Conservation (phyloP, 2,113 vertebrate genomes). For the Steatornis caripensis region DNA sequence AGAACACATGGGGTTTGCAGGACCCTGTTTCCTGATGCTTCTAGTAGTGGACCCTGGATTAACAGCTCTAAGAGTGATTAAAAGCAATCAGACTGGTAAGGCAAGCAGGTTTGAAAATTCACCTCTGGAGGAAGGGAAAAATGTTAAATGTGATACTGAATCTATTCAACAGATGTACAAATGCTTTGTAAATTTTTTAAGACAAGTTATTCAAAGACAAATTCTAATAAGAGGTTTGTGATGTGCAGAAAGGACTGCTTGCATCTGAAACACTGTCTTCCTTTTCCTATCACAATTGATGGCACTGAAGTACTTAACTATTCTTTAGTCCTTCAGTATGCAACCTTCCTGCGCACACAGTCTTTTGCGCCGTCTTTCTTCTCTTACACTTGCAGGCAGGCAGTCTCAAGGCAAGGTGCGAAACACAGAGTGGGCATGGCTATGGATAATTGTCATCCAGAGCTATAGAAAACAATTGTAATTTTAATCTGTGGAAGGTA, state of each 20-base stretch:
- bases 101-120: not conserved
- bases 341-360: not conserved
- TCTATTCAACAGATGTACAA: not conserved
- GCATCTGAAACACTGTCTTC: not conserved
- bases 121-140: not conserved
- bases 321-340: not conserved
- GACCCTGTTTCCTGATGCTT: not conserved
- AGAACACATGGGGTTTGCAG: not conserved
- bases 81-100: not conserved
- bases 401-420: not conserved
- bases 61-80: not conserved
- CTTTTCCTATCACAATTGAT: not conserved
- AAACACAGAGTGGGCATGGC: not conserved
- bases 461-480: not conserved
- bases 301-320: not conserved
- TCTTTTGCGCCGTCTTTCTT: not conserved
- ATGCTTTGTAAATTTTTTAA: not conserved
- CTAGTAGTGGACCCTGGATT: not conserved
- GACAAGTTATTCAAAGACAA: not conserved
- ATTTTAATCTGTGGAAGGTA: not conserved
- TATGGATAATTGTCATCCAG: not conserved
- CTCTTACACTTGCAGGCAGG: not conserved
- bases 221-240: not conserved
- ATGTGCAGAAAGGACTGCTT: not conserved
- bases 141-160: not conserved